These are phyloP conservation scores for Pseudomyrmex flavicornis DNA, from an alignment of 1,140 invertebrate species.

Conservation along the genomic window DNA sequence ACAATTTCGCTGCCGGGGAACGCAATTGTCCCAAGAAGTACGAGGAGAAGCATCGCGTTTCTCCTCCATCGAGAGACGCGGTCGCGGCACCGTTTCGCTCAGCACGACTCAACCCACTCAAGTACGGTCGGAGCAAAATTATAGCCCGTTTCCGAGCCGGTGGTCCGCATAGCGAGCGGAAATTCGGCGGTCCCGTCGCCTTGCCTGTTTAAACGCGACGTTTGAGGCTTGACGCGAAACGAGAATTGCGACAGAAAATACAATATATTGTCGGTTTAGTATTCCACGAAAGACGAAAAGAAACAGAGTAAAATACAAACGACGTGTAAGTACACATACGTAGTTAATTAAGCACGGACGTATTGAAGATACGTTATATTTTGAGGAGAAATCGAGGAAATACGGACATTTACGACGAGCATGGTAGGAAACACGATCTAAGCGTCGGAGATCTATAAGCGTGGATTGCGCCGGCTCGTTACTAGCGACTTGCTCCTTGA, in stretches of 20 bases:
- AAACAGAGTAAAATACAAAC: not conserved
- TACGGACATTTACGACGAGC: not conserved
- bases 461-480: slow-evolving; percentile 67
- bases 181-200: slow-evolving; percentile 28
- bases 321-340: not conserved
- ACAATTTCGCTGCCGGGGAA: slow-evolving; percentile 20
- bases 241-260: not conserved
- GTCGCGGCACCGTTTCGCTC: slow-evolving; percentile 45
- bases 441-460: slow-evolving; percentile 35
- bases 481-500: slow-evolving; percentile 66
- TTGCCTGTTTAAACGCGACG: not conserved
- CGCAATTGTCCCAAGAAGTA: slow-evolving; percentile 46
- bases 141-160: slow-evolving; percentile 58
- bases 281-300: not conserved
- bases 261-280: not conserved
- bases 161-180: slow-evolving; percentile 27
- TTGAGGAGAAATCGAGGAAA: not conserved
- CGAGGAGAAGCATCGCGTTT: not conserved
- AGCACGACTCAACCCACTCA: slow-evolving; percentile 57
- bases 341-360: not conserved
- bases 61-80: not conserved
- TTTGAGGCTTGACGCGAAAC: not conserved
- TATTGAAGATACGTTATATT: not conserved
- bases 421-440: slow-evolving; percentile 33
- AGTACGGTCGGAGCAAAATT: slow-evolving; percentile 62